These are phyloP conservation scores for Nipponia nippon DNA, from an alignment of 2,113 vertebrate species.

Conservation along the genomic window DNA sequence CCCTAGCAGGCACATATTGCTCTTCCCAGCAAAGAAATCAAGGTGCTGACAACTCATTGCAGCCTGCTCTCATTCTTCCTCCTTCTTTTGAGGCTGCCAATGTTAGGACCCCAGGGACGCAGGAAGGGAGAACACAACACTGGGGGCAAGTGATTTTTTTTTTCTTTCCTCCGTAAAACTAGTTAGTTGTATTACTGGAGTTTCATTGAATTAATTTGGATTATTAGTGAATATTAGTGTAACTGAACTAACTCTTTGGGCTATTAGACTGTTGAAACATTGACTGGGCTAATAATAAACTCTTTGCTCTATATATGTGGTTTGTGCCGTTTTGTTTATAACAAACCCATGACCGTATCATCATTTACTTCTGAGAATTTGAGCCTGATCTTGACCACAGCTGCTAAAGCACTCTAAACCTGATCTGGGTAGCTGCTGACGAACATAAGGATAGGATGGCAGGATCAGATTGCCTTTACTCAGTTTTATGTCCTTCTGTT, in stretches of 20 bases:
- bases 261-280: background rate
- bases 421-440: background rate
- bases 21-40: background rate
- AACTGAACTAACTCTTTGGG: background rate
- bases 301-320: background rate
- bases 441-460: background rate
- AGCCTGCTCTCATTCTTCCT: background rate
- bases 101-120: rapidly evolving
- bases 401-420: background rate
- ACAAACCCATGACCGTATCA: background rate
- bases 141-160: background rate
- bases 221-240: background rate
- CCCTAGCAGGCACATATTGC: background rate
- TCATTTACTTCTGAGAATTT: background rate
- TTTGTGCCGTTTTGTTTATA: background rate
- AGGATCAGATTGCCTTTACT: background rate
- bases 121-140: background rate
- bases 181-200: background rate
- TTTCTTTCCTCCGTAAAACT: background rate
- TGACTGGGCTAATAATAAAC: background rate
- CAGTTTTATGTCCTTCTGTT: background rate
- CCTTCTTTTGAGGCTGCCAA: background rate
- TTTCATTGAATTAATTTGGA: background rate
- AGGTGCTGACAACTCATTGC: background rate
- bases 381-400: background rate